Percentiles rank a stretch among this genome's conserved stretches.
Evolutionary conservation across 2,113 vertebrate species (phyloP).

Genomic region (Empidonax traillii): DNA sequence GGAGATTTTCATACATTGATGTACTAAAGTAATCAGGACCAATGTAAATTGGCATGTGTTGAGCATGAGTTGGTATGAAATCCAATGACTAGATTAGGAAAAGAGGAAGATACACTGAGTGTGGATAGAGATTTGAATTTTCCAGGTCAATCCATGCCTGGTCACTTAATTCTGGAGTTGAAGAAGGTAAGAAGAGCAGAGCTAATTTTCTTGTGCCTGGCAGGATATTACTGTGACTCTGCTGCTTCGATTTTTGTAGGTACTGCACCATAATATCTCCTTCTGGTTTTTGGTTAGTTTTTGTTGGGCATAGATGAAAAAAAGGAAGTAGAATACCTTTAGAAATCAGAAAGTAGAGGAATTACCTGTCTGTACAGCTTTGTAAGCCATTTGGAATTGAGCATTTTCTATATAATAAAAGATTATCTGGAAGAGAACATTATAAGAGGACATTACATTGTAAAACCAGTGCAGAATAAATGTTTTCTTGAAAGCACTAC

Average conservation of each 20-base stretch:
- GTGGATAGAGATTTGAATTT: not conserved
- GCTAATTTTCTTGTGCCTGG: not conserved
- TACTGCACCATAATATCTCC: rapidly evolving
- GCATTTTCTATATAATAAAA: not conserved
- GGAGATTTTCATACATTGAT: not conserved
- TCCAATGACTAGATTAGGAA: not conserved
- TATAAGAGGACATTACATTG: not conserved
- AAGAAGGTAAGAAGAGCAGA: not conserved
- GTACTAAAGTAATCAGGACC: not conserved
- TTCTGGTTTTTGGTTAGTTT: not conserved
- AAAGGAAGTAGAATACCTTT: not conserved
- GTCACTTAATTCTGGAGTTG: not conserved
- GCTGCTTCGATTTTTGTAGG: not conserved
- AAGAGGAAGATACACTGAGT: not conserved
- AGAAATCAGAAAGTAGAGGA: not conserved
- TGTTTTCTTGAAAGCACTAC: not conserved
- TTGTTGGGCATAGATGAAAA: not conserved
- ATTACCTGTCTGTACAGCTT: not conserved
- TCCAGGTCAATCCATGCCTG: not conserved
- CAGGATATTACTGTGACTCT: not conserved
- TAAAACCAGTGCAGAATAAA: not conserved
- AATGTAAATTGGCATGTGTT: not conserved
- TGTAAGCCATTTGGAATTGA: not conserved
- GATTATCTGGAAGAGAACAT: not conserved
- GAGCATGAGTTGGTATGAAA: not conserved